Percentiles rank a stretch among this genome's conserved stretches.
phyloP scores from a whole-genome alignment of 2,888 invertebrate genomes.

The Eustalomyia histrio region DNA sequence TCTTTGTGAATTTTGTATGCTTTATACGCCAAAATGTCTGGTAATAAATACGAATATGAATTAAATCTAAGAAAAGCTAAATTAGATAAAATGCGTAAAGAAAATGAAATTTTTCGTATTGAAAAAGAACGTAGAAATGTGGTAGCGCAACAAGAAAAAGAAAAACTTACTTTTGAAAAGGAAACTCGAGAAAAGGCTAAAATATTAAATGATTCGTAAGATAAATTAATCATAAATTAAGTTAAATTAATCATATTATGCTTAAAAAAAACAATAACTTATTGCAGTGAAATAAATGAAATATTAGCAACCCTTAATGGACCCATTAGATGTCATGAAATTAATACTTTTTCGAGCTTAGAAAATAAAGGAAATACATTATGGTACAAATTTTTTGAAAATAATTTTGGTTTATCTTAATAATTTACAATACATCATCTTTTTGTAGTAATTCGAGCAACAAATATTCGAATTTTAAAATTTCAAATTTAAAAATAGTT shows the following conservation, averaged over 20 bases:
- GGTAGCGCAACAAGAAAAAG: background rate
- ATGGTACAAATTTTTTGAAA: background rate
- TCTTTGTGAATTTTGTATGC: too few species aligned
- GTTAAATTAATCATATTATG: too few species aligned
- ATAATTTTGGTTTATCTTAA: too few species aligned
- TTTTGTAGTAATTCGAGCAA: constrained; percentile 5
- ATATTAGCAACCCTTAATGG: background rate
- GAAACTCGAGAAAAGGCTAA: constrained; percentile 18
- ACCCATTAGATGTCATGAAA: background rate
- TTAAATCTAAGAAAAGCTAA: constrained; percentile 34
- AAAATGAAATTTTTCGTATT: constrained; percentile 28
- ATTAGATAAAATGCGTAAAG: constrained; percentile 46
- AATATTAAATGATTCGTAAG: constrained; percentile 32
- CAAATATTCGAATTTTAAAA: constrained; percentile 22
- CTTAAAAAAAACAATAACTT: too few species aligned
- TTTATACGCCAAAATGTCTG: background rate
- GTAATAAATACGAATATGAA: constrained; percentile 25
- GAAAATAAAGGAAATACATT: background rate
- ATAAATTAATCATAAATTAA: background rate
- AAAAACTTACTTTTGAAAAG: background rate
- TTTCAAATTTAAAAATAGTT: constrained; percentile 14
- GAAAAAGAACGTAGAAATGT: constrained; percentile 20
- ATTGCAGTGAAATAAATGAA: background rate
- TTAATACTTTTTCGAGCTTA: background rate
- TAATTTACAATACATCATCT: background rate